A percentile compares a stretch with the other conserved stretches of the same genome.
Conservation (phyloP, 1,140 invertebrate species). For the Coenobita brevimanus region DNA sequence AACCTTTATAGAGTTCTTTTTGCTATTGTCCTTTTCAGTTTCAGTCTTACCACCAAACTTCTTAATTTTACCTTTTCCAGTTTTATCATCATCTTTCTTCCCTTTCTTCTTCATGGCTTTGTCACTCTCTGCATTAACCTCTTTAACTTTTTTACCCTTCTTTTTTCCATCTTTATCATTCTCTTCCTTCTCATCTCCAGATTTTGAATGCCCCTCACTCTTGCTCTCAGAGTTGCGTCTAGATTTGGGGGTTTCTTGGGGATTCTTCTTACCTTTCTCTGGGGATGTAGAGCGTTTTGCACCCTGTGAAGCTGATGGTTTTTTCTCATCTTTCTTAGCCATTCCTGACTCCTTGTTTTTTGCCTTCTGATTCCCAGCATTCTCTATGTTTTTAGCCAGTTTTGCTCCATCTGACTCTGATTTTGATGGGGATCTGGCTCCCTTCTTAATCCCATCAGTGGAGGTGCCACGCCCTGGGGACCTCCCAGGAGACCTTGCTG, state of each 20-base stretch:
- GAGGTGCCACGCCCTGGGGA: slow-evolving; percentile 27
- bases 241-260: neutral
- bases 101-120: slow-evolving; percentile 37
- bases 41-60: neutral
- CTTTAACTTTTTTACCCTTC: slow-evolving; percentile 36
- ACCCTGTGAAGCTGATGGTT: slow-evolving; percentile 38
- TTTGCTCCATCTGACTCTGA: slow-evolving; percentile 29
- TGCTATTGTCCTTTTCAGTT: slow-evolving; percentile 2
- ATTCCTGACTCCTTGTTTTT: slow-evolving; percentile 27
- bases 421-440: slow-evolving; percentile 14
- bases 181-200: slow-evolving; percentile 38
- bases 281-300: slow-evolving; percentile 2
- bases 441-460: slow-evolving; percentile 19
- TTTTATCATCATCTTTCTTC: slow-evolving; percentile 12
- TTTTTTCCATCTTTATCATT: slow-evolving; percentile 53
- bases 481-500: slow-evolving; percentile 3
- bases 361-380: neutral
- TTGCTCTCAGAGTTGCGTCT: slow-evolving; percentile 38
- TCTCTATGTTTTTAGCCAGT: slow-evolving; percentile 13
- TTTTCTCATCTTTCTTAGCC: slow-evolving; percentile 37
- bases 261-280: slow-evolving; percentile 49
- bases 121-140: slow-evolving; percentile 3
- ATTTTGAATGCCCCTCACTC: slow-evolving; percentile 29
- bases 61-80: neutral
- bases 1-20: slow-evolving; percentile 24